phyloP scores from a whole-genome alignment of 2,113 vertebrate genomes.

The Sinosuthora webbiana region DNA sequence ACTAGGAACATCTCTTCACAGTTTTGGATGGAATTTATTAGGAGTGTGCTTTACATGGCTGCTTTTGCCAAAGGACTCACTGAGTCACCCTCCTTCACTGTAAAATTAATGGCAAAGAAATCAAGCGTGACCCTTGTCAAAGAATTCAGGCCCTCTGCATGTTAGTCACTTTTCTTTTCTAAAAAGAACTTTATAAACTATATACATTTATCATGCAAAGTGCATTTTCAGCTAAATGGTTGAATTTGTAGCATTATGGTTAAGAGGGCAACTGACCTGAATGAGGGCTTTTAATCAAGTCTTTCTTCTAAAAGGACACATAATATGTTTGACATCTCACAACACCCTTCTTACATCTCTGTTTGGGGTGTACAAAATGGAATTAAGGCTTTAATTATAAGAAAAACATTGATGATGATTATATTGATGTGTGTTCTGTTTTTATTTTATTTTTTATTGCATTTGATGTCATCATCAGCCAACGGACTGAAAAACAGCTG shows the following conservation, averaged over 20 bases:
- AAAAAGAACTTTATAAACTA: background rate
- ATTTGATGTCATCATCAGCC: background rate
- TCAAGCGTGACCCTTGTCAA: background rate
- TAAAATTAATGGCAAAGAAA: background rate
- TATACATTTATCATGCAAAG: background rate
- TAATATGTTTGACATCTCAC: background rate
- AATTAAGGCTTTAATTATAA: background rate
- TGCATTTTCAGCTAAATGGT: background rate
- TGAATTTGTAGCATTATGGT: background rate
- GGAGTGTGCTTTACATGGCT: background rate
- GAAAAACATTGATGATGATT: background rate
- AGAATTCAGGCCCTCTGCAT: background rate
- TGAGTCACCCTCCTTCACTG: background rate
- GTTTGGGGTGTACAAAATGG: background rate
- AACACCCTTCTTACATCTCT: background rate
- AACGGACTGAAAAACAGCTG: background rate
- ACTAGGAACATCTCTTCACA: background rate
- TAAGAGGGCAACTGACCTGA: background rate
- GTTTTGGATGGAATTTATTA: background rate
- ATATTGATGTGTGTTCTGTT: background rate
- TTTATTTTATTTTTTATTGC: background rate
- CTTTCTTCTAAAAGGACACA: background rate
- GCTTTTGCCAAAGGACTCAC: background rate
- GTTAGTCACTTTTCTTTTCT: background rate
- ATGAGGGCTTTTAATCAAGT: background rate